Base-by-base conservation (phyloP, 1,140 invertebrate genomes). In the Microplitis mediator region DNA sequence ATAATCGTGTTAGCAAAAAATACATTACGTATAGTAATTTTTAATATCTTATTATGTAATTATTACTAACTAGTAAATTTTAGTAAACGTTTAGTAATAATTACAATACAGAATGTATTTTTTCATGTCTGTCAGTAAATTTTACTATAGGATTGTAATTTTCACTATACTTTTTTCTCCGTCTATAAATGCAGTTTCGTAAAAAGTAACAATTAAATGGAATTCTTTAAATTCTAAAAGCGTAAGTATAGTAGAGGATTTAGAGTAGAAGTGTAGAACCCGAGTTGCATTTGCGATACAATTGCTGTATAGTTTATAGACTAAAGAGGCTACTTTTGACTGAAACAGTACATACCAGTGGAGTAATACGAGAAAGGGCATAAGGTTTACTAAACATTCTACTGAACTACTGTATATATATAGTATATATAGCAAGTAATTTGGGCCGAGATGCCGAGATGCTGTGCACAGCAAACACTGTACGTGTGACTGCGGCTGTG, bases 221-320 rank as follows among this genome's bases (percentile, higher is more conserved):
- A 52, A 54, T 67, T n/a, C 14, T 52, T 54, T 23, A 52, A 67
- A 54, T 67, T 52, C 65, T 39, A 52, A 65, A 65, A 67, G 63
- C 63, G 14, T 13, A 4, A 23, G 9, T 45, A 3, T 3, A 6
- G 32, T 45, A 3, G 23, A 6, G 32, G 3, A 8, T 58, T 31
- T 9, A 58, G 4, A 14, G 51, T 4, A 54, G 51, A 54, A 54
- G 23, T 6, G 4, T 32, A 31, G 23, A 54, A 45, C 39, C 39
- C 39, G 11, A 31, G 69, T 64, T 51, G 63, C 36, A 63, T 64
- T 60, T 45, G n/a, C 45, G 62, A 71, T 71, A 62, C 50, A 56
- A 71, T 65, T 71, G 61, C 39, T 6, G 69, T 71, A 63, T 23
- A 60, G 23, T 23, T 23, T 35, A 62, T 54, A 50, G 50, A 11